phyloP scores from a whole-genome alignment of 2,797 vertebrate species.

The Scolopax rusticola region DNA sequence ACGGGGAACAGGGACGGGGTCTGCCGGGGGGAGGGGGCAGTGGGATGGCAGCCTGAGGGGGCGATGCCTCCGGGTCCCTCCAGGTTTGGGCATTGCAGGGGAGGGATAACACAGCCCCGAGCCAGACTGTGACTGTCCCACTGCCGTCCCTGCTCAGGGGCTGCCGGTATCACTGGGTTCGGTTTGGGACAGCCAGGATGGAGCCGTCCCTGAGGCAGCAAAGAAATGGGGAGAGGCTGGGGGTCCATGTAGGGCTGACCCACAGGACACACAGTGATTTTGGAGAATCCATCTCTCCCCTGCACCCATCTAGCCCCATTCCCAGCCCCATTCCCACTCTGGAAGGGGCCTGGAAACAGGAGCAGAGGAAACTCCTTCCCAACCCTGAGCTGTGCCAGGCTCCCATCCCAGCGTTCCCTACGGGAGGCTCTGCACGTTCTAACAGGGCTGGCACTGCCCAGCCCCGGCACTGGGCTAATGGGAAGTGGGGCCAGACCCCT shows the following conservation, averaged over 20 bases:
- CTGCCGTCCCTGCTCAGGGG: rapidly evolving
- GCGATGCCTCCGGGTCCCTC: neutral
- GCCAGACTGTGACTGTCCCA: rapidly evolving
- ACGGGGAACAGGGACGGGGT: neutral
- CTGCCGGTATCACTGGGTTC: rapidly evolving
- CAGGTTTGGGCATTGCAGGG: neutral
- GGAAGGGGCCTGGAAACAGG: neutral
- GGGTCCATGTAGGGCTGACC: neutral
- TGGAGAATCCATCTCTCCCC: neutral
- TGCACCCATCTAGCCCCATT: neutral
- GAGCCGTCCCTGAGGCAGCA: rapidly evolving
- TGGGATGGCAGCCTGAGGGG: neutral
- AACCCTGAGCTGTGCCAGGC: neutral
- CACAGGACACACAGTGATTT: rapidly evolving
- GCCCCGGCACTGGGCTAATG: rapidly evolving
- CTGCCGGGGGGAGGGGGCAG: rapidly evolving
- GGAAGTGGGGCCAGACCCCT: neutral
- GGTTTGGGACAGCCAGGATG: rapidly evolving
- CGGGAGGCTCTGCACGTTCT: neutral
- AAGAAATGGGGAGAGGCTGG: neutral
- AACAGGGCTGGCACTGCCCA: neutral
- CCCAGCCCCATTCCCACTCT: neutral
- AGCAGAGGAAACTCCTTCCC: neutral
- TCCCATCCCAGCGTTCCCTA: neutral
- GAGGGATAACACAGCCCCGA: neutral